These are phyloP conservation scores for Drosophila parabipectinata DNA, from an alignment of 1,140 invertebrate genomes.

Conservation along the genomic window DNA sequence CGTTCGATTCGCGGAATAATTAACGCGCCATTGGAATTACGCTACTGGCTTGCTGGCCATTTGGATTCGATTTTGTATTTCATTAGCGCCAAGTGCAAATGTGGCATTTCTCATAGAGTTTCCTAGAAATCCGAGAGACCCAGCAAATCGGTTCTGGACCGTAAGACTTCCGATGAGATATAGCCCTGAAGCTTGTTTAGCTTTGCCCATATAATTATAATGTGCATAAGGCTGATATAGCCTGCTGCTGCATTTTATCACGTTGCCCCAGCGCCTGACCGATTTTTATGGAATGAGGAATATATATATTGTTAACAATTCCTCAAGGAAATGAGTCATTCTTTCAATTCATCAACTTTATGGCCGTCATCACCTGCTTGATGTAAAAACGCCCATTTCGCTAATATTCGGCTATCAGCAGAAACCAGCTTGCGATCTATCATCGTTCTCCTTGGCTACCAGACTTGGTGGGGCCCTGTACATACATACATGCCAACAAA, in stretches of 20 bases:
- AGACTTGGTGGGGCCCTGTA: conserved; percentile 32
- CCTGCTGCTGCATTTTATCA: conserved; percentile 27
- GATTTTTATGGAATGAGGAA: conserved; percentile 6
- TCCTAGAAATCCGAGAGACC: conserved; percentile 51
- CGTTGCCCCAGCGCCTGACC: conserved; percentile 6
- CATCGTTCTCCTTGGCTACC: conserved; percentile 15
- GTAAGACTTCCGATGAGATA: conserved; percentile 1
- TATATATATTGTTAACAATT: background rate
- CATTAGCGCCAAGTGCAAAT: conserved; percentile 61
- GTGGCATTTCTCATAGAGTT: conserved; percentile 61
- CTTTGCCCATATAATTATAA: conserved; percentile 13
- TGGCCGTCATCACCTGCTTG: background rate
- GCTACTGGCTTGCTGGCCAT: conserved; percentile 13
- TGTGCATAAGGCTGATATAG: conserved; percentile 1
- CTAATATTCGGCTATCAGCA: conserved; percentile 24
- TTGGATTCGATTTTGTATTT: conserved; percentile 25
- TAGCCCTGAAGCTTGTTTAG: conserved; percentile 16
- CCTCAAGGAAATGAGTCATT: conserved; percentile 2
- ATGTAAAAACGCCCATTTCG: conserved; percentile 11
- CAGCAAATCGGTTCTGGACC: background rate
- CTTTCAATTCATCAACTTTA: background rate
- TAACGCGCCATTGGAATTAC: conserved; percentile 61
- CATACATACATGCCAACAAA: conserved; percentile 29
- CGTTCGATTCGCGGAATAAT: conserved; percentile 63
- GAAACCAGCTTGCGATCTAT: conserved; percentile 35